Evolutionary conservation across 2,888 invertebrate genomes (phyloP), one percentile per base, ranked within the genome.

Genomic region (Congeria kusceri): DNA sequence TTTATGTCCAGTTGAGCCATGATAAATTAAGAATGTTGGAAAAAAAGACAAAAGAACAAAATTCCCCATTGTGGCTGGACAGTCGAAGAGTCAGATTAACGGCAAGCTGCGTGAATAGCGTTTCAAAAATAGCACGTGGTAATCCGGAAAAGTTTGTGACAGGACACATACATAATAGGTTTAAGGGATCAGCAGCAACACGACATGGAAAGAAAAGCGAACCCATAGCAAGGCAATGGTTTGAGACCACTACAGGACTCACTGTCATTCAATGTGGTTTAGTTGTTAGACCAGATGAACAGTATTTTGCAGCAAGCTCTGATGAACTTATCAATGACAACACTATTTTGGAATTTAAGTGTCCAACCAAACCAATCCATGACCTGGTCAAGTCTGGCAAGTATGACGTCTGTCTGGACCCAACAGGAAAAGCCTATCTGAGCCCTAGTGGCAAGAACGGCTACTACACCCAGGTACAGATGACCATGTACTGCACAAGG

Each of bases 221-320:
- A 46, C 49, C 75, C 2, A 23, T 47, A 1, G 75, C 75, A 11
- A 7, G 69, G 18, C 7, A 57, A 20, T 67, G 67, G 67, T 67
- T 67, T 44, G 64, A 75, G 63, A 5, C 49, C 3, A 23, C 27
- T 1, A 61, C 46, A 46, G 64, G 57, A 7, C 5, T 28, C n/a
- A 15, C 25, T 9, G 68, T 75, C 0, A 9, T 11, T 1, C n/a
- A 62, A 32, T 46, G 29, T 32, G 75, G 75, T 15, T 20, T 75
- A 15, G 57, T 68, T 23, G 47, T 75, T 1, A 46, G 25, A 18
- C 1, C 2, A 2, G 49, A 58, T n/a, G 75, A 75, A 28, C 63
- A 32, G 23, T 75, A 68, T 32, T n/a, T 75, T 7, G 75, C 75
- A 11, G 75, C 75, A 1, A 68, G 74, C 57, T 68, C 75, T 18